Conservation (phyloP, 2,797 vertebrate genomes). For the Pseudotriccus pelzelni region DNA sequence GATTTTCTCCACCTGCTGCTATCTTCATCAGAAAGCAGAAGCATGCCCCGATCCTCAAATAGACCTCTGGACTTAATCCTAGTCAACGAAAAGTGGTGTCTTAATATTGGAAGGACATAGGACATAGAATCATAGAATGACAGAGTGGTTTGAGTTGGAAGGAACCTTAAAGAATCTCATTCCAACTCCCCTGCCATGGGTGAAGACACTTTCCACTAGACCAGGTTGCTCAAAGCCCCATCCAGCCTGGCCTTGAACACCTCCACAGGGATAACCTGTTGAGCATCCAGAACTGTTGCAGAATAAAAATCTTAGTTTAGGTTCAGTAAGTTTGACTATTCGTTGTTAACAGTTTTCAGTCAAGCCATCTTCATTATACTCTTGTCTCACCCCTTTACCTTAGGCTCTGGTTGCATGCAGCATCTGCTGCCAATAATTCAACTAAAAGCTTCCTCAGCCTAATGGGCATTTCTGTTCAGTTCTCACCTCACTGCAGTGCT, state of each 20-base stretch:
- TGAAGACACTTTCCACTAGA: no score
- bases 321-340: background rate
- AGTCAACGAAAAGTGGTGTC: background rate
- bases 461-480: background rate
- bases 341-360: background rate
- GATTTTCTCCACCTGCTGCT: background rate
- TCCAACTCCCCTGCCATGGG: background rate
- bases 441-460: background rate
- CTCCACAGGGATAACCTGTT: background rate
- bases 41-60: background rate
- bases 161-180: background rate
- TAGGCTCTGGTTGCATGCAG: background rate
- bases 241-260: background rate
- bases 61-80: background rate
- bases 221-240: background rate
- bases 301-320: background rate
- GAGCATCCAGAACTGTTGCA: rapidly evolving
- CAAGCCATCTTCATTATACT: background rate
- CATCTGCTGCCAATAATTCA: background rate
- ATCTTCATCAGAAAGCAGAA: background rate
- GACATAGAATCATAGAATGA: background rate
- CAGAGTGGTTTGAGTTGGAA: background rate
- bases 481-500: background rate
- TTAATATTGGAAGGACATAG: background rate
- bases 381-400: background rate